phyloP scores from a whole-genome alignment of 2,888 invertebrate genomes.

The Hirtodrosophila histrioides region DNA sequence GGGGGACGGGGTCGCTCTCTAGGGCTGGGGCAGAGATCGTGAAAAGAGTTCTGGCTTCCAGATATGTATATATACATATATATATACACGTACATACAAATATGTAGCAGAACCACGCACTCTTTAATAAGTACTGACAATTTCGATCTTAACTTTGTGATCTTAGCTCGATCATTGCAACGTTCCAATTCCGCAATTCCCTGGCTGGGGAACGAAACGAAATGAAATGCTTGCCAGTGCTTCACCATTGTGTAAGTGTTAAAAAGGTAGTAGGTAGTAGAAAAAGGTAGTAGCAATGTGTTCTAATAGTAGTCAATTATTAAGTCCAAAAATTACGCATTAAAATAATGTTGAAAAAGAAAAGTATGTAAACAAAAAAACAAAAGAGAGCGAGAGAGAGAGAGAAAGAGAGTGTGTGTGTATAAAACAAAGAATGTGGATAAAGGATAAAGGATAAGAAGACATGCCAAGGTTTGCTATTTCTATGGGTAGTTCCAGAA shows the following conservation, averaged over 20 bases:
- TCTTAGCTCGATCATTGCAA: background rate
- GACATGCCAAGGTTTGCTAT: slow-evolving; percentile 34
- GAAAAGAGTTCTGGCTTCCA: background rate
- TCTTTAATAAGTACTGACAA: slow-evolving; percentile 13
- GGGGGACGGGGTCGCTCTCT: background rate
- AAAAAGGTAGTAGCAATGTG: slow-evolving; percentile 17
- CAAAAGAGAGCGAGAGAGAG: background rate
- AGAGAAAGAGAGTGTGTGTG: background rate
- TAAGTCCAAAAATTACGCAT: slow-evolving; percentile 5
- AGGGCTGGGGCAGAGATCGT: too few species aligned
- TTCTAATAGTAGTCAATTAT: too few species aligned
- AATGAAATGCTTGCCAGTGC: slow-evolving; percentile 17
- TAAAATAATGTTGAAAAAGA: background rate
- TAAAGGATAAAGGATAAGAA: slow-evolving; percentile 4
- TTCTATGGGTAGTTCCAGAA: background rate
- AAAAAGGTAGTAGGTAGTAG: slow-evolving; percentile 1
- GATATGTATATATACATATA: slow-evolving; percentile 3
- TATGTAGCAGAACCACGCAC: slow-evolving; percentile 6
- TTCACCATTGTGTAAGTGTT: slow-evolving; percentile 27
- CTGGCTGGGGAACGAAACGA: background rate
- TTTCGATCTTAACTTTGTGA: background rate
- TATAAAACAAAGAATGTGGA: background rate
- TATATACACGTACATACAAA: slow-evolving; percentile 2
- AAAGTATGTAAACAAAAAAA: background rate
- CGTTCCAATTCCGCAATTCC: background rate